A percentile compares a stretch with the other conserved stretches of the same genome.
phyloP scores from a whole-genome alignment of 2,797 vertebrate genomes.

The Apogon talboti region DNA sequence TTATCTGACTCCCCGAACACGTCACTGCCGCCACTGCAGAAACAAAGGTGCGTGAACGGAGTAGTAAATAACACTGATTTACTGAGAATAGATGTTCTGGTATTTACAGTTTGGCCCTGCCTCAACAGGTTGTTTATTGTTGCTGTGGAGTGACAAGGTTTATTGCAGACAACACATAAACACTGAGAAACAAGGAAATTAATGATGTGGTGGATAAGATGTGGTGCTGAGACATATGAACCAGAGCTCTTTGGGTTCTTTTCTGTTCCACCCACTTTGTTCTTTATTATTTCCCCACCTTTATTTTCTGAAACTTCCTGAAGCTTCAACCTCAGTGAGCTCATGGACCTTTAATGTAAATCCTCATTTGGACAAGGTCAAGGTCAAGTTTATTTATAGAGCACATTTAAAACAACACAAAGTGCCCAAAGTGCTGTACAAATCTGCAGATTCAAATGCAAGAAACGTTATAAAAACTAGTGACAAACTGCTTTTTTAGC shows the following conservation, averaged over 20 bases:
- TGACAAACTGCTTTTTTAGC: too few relatives aligned
- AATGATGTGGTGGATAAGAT: constrained; percentile 83
- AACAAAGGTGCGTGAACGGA: constrained; percentile 94
- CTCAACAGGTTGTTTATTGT: constrained; percentile 92
- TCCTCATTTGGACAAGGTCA: too few relatives aligned
- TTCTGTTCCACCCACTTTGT: too few relatives aligned
- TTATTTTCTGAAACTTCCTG: too few relatives aligned
- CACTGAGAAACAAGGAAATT: constrained; percentile 86
- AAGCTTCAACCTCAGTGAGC: constrained; percentile 56
- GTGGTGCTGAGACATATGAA: neutral
- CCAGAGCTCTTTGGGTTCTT: too few relatives aligned
- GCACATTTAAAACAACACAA: too few relatives aligned
- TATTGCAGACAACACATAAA: constrained; percentile 86
- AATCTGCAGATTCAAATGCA: too few relatives aligned
- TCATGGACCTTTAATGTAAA: constrained; percentile 2
- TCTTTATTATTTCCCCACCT: too few relatives aligned
- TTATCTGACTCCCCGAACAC: constrained; percentile 95
- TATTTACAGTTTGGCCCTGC: constrained; percentile 89
- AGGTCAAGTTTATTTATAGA: too few relatives aligned
- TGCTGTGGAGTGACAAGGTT: constrained; percentile 80
- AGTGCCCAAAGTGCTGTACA: too few relatives aligned
- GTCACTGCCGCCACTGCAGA: constrained; percentile 91
- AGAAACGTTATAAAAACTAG: too few relatives aligned
- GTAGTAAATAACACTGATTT: constrained; percentile 97
- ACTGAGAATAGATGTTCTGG: constrained; percentile 88